Conservation (phyloP, 1,140 invertebrate genomes). For the Drosophila rhopaloa region DNA sequence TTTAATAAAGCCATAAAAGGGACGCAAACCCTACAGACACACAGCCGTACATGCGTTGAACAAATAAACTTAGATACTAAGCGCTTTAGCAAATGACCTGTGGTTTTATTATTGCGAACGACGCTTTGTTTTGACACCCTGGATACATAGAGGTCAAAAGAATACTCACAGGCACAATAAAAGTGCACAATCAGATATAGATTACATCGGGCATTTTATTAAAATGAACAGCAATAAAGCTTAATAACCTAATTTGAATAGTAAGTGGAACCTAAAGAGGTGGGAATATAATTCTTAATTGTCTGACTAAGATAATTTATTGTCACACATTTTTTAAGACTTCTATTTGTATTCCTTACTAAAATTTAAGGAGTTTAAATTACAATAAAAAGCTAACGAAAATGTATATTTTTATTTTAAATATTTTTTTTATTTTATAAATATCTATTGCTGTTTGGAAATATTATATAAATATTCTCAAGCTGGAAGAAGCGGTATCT, state of each 20-base stretch:
- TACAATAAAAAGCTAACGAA: no score
- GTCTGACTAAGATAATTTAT: no score
- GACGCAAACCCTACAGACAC: constrained; percentile 20
- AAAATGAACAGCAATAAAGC: constrained; percentile 8
- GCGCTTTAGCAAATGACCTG: constrained; percentile 73
- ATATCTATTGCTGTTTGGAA: background rate
- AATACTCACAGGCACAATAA: constrained; percentile 9
- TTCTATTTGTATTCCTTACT: no score
- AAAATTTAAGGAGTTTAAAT: no score
- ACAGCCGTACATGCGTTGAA: constrained; percentile 20
- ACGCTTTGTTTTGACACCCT: constrained; percentile 28
- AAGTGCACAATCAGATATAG: constrained; percentile 12
- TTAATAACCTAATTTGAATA: background rate
- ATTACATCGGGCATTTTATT: constrained; percentile 13
- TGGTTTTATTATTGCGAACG: constrained; percentile 40
- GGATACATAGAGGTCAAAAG: constrained; percentile 1
- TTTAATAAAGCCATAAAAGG: constrained; percentile 76
- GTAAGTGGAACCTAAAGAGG: constrained; percentile 1
- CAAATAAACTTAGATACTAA: constrained; percentile 71
- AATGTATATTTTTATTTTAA: background rate
- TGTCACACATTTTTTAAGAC: no score
- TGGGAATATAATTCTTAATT: background rate
- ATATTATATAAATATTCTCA: background rate
- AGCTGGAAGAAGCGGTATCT: constrained; percentile 6
- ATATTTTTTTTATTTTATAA: background rate